A percentile compares a stretch with the other conserved stretches of the same genome.
Evolutionary conservation across 2,797 vertebrate genomes (phyloP).

Genomic region (Paratrypauchen microcephalus): DNA sequence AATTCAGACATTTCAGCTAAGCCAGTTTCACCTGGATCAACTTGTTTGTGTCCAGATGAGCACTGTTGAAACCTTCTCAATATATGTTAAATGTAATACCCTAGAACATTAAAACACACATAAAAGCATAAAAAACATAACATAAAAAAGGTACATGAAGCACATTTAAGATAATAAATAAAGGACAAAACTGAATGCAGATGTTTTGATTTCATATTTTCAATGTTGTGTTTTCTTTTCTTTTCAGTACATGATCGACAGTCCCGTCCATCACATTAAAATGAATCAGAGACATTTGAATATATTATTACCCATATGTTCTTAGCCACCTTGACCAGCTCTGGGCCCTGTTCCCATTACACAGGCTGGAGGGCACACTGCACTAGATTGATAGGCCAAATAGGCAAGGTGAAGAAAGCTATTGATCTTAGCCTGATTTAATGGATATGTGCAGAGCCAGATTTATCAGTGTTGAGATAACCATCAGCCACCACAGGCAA

Average conservation of each 20-base stretch:
- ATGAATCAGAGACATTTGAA: background rate
- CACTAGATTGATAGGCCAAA: conserved; percentile 23
- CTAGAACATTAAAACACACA: background rate
- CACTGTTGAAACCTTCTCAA: too few species aligned
- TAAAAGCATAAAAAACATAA: too few species aligned
- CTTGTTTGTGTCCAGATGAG: too few species aligned
- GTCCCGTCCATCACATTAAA: background rate
- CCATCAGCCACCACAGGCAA: conserved; percentile 9
- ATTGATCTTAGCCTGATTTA: conserved; percentile 32
- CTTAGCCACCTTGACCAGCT: conserved; percentile 4
- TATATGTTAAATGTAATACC: background rate
- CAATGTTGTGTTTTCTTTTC: background rate
- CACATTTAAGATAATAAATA: too few species aligned
- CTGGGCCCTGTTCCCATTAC: background rate
- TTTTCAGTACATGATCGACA: background rate
- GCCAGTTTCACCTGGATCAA: too few species aligned
- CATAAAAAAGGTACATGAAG: too few species aligned
- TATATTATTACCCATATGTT: background rate
- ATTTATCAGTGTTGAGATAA: conserved; percentile 21
- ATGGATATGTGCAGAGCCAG: conserved; percentile 17
- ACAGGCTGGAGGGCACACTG: background rate
- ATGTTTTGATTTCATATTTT: too few species aligned
- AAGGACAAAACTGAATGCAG: too few species aligned
- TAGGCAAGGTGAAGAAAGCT: conserved; percentile 20
- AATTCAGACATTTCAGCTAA: too few species aligned